Conservation (phyloP, 2,888 invertebrate species). For the Agrotis ipsilon region DNA sequence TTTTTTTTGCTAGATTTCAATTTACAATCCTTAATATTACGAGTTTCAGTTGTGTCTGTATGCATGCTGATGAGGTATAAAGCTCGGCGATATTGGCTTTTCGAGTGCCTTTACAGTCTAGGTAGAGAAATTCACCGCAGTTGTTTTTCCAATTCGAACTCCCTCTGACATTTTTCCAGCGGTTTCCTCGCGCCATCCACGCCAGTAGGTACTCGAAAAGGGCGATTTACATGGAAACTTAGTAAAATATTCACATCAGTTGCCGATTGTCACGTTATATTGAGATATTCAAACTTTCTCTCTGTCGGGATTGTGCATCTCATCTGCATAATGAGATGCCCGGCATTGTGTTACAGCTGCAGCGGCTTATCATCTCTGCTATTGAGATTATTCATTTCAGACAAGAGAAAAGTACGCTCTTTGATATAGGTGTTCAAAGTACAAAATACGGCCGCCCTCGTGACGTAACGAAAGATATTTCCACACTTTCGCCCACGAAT, state of each 20-base stretch:
- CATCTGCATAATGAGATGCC: conserved; percentile 86
- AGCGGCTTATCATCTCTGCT: conserved; percentile 75
- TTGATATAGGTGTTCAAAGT: conserved; percentile 55
- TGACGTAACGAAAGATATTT: conserved; percentile 78
- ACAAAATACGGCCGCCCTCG: conserved; percentile 62
- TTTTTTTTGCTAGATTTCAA: conserved; percentile 74
- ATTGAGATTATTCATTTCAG: conserved; percentile 75
- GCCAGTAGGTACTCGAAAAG: conserved; percentile 73
- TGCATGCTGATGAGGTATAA: conserved; percentile 83
- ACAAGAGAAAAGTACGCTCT: conserved; percentile 66
- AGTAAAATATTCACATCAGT: conserved; percentile 88
- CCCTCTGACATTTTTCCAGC: conserved; percentile 77
- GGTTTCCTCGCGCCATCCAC: conserved; percentile 74
- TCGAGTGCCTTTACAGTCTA: conserved; percentile 76
- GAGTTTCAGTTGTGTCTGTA: conserved; percentile 78
- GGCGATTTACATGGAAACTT: conserved; percentile 87
- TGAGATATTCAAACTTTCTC: conserved; percentile 88
- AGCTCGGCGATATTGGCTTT: conserved; percentile 81
- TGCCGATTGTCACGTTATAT: conserved; percentile 88
- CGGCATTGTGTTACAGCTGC: conserved; percentile 78
- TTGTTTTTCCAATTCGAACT: conserved; percentile 81
- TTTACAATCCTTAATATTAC: conserved; percentile 79
- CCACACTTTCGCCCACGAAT: conserved; percentile 84
- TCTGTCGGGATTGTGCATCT: conserved; percentile 82
- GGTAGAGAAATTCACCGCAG: conserved; percentile 78